Evolutionary conservation across 35 echinoderm and acorn worm species (phyloP).

Genomic region (Ophiothrix spiculata): DNA sequence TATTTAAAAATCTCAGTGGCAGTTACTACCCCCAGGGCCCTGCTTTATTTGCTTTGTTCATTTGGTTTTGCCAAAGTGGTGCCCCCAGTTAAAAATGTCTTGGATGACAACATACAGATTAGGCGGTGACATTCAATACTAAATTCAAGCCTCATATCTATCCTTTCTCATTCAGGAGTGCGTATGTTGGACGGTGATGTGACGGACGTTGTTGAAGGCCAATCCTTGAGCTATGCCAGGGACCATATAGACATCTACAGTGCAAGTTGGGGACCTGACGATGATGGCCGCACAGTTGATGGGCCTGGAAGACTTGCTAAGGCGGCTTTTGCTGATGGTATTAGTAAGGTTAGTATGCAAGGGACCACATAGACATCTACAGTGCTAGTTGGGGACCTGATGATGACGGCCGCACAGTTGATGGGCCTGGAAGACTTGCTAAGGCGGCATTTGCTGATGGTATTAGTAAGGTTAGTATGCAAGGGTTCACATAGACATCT

Average conservation of each 20-base stretch:
- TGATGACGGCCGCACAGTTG: conserved; percentile 82
- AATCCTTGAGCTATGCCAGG: conserved; percentile 37
- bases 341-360: conserved; percentile 35
- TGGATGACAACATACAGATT: too few species aligned
- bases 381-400: conserved; percentile 96
- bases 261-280: conserved; percentile 93
- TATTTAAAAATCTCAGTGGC: too few species aligned
- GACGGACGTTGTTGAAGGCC: conserved; percentile 65
- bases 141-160: too few species aligned
- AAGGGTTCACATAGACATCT: conserved; percentile 87
- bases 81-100: too few species aligned
- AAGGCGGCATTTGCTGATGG: conserved; percentile 55
- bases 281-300: conserved; percentile 84
- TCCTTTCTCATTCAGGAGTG: conserved; percentile 73
- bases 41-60: too few species aligned
- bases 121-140: too few species aligned
- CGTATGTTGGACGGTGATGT: conserved; percentile 87
- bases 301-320: conserved; percentile 63
- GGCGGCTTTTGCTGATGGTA: conserved; percentile 54
- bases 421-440: conserved; percentile 71
- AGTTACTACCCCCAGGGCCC: too few species aligned
- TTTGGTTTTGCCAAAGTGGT: too few species aligned
- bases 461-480: conserved; percentile 40
- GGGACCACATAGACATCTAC: conserved; percentile 91
- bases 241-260: conserved; percentile 98